Evolutionary conservation across 2,888 invertebrate genomes (phyloP).

Genomic region (Tipula confusa): DNA sequence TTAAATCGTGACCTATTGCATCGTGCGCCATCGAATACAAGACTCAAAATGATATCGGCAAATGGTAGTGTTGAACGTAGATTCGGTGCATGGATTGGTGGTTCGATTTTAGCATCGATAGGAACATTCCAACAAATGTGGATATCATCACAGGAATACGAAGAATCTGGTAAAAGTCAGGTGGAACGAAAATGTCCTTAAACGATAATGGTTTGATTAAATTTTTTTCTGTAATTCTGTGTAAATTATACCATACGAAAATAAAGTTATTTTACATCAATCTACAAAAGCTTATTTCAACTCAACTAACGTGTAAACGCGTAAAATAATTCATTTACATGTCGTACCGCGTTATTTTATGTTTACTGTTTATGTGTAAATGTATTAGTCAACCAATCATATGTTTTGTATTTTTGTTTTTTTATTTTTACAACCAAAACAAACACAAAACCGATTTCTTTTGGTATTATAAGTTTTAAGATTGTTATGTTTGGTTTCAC

Average conservation of each 20-base stretch:
- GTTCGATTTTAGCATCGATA: conserved; percentile 95
- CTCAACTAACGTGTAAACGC: background rate
- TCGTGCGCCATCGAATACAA: conserved; percentile 88
- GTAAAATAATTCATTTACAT: background rate
- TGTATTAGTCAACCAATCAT: background rate
- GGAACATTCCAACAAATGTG: conserved; percentile 99
- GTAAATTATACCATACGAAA: background rate
- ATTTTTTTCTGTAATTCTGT: background rate
- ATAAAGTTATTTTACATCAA: background rate
- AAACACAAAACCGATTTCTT: background rate
- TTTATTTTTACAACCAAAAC: background rate
- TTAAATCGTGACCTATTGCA: conserved; percentile 80
- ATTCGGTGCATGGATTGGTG: conserved; percentile 98
- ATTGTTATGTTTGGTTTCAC: background rate
- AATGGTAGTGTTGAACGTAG: conserved; percentile 86
- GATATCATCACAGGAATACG: conserved; percentile 99
- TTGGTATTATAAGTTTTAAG: background rate
- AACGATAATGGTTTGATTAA: conserved; percentile 36
- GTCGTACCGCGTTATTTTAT: background rate
- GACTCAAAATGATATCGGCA: conserved; percentile 89
- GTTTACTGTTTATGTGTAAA: background rate
- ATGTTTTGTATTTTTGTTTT: background rate
- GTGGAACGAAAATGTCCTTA: conserved; percentile 93
- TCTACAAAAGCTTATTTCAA: background rate
- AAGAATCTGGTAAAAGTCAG: conserved; percentile 94